A percentile compares a stretch with the other conserved stretches of the same genome.
phyloP scores from a whole-genome alignment of 2,113 vertebrate species.

The Poecile atricapillus region DNA sequence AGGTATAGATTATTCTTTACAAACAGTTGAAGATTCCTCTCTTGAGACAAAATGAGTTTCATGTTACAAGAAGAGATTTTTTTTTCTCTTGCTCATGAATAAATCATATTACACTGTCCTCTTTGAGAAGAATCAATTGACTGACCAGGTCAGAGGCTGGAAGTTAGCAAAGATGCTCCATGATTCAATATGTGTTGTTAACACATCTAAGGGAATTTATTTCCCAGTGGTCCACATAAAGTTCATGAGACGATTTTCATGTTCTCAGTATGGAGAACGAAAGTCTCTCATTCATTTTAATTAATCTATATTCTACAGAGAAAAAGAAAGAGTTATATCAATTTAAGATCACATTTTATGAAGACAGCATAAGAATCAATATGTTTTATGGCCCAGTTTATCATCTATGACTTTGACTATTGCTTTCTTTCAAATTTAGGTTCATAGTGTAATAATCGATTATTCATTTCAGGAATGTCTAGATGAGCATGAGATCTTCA shows the following conservation, averaged over 20 bases:
- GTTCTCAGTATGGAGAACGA: neutral
- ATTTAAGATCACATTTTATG: conserved; percentile 32
- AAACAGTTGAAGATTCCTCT: neutral
- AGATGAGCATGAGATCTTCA: neutral
- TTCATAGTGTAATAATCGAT: conserved; percentile 8
- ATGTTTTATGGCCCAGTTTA: conserved; percentile 49
- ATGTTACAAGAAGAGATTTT: neutral
- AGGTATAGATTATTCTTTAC: neutral
- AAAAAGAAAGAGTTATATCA: neutral
- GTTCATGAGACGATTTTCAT: neutral
- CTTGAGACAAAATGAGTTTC: neutral
- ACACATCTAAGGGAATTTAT: conserved; percentile 1
- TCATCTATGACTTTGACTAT: conserved; percentile 40
- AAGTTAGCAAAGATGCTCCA: neutral
- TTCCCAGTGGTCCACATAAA: neutral
- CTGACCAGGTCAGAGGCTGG: neutral
- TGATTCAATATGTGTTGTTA: neutral
- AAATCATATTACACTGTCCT: neutral
- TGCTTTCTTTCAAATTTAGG: neutral
- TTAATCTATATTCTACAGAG: neutral
- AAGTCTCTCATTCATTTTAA: neutral
- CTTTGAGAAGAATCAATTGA: neutral
- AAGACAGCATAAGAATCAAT: conserved; percentile 11
- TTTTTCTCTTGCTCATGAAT: neutral
- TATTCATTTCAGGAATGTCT: conserved; percentile 1